A percentile compares a stretch with the other conserved stretches of the same genome.
These are phyloP conservation scores for Drosophila jambulina DNA, from an alignment of 1,140 invertebrate genomes.

Conservation along the genomic window DNA sequence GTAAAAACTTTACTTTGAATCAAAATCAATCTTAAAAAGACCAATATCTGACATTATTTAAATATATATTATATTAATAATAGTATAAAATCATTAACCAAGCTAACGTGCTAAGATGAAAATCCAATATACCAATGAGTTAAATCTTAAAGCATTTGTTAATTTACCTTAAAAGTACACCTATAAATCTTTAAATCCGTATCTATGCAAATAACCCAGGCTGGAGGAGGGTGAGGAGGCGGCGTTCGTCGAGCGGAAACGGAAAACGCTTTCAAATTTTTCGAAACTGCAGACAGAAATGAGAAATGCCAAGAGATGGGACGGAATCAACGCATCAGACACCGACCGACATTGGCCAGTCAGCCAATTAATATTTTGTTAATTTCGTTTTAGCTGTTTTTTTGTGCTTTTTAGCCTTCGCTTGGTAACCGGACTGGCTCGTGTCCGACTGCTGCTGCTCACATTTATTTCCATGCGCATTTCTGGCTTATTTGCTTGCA, in stretches of 20 bases:
- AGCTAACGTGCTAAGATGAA: too few relatives aligned
- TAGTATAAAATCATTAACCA: too few relatives aligned
- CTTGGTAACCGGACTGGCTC: slow-evolving; percentile 39
- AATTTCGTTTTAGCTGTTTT: slow-evolving; percentile 50
- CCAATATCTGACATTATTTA: too few relatives aligned
- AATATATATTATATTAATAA: too few relatives aligned
- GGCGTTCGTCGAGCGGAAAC: slow-evolving; percentile 57
- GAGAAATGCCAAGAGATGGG: slow-evolving; percentile 26
- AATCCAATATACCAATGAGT: too few relatives aligned
- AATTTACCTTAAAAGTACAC: slow-evolving; percentile 2
- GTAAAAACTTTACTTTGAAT: too few relatives aligned
- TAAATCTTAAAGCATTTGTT: slow-evolving; percentile 5
- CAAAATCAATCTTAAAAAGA: too few relatives aligned
- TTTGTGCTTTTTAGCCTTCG: not conserved
- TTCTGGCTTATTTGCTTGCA: slow-evolving; percentile 74
- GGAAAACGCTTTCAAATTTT: slow-evolving; percentile 50
- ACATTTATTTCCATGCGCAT: slow-evolving; percentile 36
- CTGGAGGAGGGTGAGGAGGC: not conserved
- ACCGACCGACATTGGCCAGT: slow-evolving; percentile 44
- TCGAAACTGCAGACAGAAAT: slow-evolving; percentile 40
- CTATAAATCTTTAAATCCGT: slow-evolving; percentile 8
- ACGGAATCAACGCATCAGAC: slow-evolving; percentile 54
- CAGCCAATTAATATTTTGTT: slow-evolving; percentile 76
- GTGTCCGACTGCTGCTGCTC: slow-evolving; percentile 51
- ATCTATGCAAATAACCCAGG: slow-evolving; percentile 59